Conservation (phyloP, 2,888 invertebrate species). For the Cecidostiba fungosa region DNA sequence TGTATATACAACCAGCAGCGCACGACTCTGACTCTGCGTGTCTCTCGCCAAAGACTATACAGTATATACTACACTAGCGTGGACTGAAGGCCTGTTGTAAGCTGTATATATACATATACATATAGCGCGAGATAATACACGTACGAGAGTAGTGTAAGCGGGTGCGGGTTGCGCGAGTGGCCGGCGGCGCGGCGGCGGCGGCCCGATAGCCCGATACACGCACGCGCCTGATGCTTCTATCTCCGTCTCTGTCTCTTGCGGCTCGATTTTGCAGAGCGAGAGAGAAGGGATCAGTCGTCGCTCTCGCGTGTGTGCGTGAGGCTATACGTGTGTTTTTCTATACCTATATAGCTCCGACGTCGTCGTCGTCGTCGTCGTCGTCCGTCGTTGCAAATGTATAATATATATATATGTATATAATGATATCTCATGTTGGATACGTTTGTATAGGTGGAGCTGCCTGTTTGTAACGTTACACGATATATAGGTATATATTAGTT, state of each 20-base stretch:
- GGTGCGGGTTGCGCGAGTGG: background rate
- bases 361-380: too few relatives aligned
- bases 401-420: background rate
- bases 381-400: too few relatives aligned
- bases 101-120: background rate
- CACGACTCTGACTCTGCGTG: too few relatives aligned
- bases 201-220: background rate
- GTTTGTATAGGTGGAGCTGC: background rate
- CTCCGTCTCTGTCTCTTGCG: background rate
- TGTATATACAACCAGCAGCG: background rate
- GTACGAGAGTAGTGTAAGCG: too few relatives aligned
- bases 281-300: background rate
- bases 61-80: too few relatives aligned
- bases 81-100: too few relatives aligned
- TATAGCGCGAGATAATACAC: background rate
- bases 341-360: too few relatives aligned
- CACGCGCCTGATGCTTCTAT: background rate
- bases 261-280: background rate
- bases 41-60: too few relatives aligned
- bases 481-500: background rate
- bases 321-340: too few relatives aligned
- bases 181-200: too few relatives aligned
- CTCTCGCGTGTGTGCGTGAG: slow-evolving; percentile 3
- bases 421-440: background rate
- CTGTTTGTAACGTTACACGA: background rate